Base-by-base conservation (phyloP, 2,113 vertebrate species). In the Cephalopholis sonnerati region DNA sequence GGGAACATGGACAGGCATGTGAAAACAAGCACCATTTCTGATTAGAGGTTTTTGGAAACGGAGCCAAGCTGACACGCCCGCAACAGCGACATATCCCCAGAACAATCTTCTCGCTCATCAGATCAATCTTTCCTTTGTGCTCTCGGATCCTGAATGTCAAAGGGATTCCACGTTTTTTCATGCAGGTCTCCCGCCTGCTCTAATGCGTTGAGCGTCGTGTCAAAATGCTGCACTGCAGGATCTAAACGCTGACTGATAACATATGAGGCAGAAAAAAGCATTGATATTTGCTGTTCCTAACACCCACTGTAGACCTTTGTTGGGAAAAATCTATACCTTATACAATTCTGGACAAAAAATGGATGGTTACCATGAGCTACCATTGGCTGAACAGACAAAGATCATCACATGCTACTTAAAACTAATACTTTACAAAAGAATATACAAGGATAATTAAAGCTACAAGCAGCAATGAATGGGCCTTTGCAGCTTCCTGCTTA, bases 1-100 rank as follows among this genome's bases (percentile, higher is more conserved):
- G 77, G 69, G 78, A 90, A 90, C 87, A 81, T 1, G 59, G 72
- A 84, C 82, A 77, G 70, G 55, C 90, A 84, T 88, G 88, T 81
- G 82, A 93, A 88, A 87, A 89, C 82, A 89, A 82, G 89, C 80
- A 69, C 54, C 53, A 41, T 86, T 91, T 85, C 54, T 85, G 81
- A 92, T 93, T 71, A 77, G 85, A 82, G 69, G 64, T 41, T 54
- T 73, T 57, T 81, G 83, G 41, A 82, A 79, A 79, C 25, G 1
- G 55, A 89, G 84, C 77, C 73, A 73, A 68, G 59, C 51, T 41
- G 79, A 76, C 12, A 75, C 22, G 27, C 48, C 48, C 5, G 25
- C 29, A 32, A 63, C 64, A 51, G 50, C 51, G 55, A 68, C 73
- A 76, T 29, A 27, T 64, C 39, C 66, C 44, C 54, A 9, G 41